Evolutionary conservation across 2,888 invertebrate species (phyloP).

Genomic region (Cinara cedri): DNA sequence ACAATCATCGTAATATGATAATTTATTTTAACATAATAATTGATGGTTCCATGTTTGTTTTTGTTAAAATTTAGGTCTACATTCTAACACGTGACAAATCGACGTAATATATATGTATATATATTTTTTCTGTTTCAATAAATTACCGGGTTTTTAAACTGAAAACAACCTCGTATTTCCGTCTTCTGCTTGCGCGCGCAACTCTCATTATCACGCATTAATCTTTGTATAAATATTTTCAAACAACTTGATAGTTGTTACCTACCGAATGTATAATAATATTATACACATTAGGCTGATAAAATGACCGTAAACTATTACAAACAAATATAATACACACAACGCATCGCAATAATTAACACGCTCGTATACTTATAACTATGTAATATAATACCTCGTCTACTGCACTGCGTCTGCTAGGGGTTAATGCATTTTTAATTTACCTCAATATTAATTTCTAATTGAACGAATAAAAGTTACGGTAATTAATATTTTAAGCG

Average conservation of each 20-base stretch:
- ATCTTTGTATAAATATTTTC: not conserved
- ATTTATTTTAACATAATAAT: not conserved
- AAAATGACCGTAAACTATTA: not conserved
- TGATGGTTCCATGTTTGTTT: not conserved
- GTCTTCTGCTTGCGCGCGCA: not conserved
- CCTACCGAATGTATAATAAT: not conserved
- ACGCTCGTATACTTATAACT: not conserved
- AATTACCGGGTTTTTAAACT: too few species aligned
- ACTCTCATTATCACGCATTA: not conserved
- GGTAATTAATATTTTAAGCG: too few species aligned
- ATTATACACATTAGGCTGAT: not conserved
- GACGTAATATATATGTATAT: slow-evolving; percentile 2
- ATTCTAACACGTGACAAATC: not conserved
- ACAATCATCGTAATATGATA: not conserved
- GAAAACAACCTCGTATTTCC: not conserved
- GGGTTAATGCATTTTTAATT: not conserved
- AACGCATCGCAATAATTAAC: not conserved
- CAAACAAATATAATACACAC: not conserved
- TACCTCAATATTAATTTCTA: slow-evolving; percentile 4
- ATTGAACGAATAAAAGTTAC: not conserved
- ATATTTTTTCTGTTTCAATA: slow-evolving; percentile 9
- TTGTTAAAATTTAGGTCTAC: slow-evolving; percentile 6
- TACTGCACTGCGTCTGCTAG: too few species aligned
- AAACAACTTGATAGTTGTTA: not conserved
- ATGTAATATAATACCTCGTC: not conserved